Percentiles rank a stretch among this genome's conserved stretches.
These are phyloP conservation scores for Ips nitidus DNA, from an alignment of 1,140 invertebrate genomes.

Conservation along the genomic window DNA sequence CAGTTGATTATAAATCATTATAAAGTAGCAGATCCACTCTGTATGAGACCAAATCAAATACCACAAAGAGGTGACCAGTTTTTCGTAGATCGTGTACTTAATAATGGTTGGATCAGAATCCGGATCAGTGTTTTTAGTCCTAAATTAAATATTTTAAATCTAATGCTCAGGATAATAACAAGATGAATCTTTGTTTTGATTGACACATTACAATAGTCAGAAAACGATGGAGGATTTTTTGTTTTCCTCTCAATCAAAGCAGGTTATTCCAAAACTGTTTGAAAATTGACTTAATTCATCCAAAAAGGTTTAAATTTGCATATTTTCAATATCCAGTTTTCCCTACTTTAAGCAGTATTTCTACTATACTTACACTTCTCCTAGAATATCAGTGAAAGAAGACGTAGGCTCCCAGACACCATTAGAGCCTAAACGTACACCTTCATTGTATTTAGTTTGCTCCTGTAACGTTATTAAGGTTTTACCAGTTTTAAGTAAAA, in stretches of 20 bases:
- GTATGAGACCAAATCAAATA: slow-evolving; percentile 10
- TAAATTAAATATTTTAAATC: too few relatives aligned
- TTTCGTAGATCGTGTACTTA: slow-evolving; percentile 18
- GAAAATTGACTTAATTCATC: too few relatives aligned
- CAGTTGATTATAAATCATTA: slow-evolving; percentile 21
- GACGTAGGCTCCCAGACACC: slow-evolving; percentile 11
- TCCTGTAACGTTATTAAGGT: slow-evolving; percentile 3
- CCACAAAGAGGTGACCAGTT: slow-evolving; percentile 15
- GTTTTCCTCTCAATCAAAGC: too few relatives aligned
- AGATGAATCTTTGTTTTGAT: neutral
- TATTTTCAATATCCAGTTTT: too few relatives aligned
- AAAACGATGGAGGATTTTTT: too few relatives aligned
- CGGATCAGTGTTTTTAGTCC: neutral
- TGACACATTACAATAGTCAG: too few relatives aligned
- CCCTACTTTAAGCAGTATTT: too few relatives aligned
- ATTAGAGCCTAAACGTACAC: slow-evolving; percentile 1
- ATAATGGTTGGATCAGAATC: neutral
- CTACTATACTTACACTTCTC: slow-evolving; percentile 2
- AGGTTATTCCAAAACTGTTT: too few relatives aligned
- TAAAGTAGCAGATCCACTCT: slow-evolving; percentile 25
- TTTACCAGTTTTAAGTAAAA: neutral
- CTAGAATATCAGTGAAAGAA: slow-evolving; percentile 5
- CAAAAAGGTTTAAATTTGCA: too few relatives aligned
- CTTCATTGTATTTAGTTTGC: slow-evolving; percentile 17
- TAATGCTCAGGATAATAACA: neutral